A percentile compares a stretch with the other conserved stretches of the same genome.
These are phyloP conservation scores for Riparia riparia DNA, from an alignment of 2,113 vertebrate genomes.

Conservation along the genomic window DNA sequence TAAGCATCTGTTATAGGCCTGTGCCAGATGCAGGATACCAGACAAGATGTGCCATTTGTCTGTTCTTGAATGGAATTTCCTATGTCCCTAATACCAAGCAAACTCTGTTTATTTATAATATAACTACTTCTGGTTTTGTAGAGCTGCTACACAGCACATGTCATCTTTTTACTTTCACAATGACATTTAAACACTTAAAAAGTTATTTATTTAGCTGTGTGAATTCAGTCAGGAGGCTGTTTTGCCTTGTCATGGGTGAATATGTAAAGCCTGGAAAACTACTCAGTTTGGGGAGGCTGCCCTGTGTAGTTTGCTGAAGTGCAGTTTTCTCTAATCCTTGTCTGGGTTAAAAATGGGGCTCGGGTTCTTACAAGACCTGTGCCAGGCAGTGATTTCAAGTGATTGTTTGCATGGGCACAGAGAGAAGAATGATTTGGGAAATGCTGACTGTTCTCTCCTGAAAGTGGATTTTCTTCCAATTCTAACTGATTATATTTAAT, in stretches of 20 bases:
- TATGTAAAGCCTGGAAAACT: not conserved
- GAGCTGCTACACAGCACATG: slow-evolving; percentile 15
- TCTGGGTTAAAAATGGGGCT: not conserved
- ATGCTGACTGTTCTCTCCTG: not conserved
- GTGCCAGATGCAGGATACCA: slow-evolving; percentile 55
- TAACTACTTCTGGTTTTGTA: slow-evolving; percentile 41
- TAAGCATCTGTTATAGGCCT: slow-evolving; percentile 62
- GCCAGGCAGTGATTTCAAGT: not conserved
- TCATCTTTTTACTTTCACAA: not conserved
- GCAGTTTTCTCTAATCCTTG: not conserved
- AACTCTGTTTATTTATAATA: slow-evolving; percentile 65
- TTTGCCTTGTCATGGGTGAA: slow-evolving; percentile 41
- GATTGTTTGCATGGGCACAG: not conserved
- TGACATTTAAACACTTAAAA: slow-evolving; percentile 20
- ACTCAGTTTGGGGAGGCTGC: not conserved
- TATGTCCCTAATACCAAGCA: slow-evolving; percentile 61
- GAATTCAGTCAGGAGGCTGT: not conserved
- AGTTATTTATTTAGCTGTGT: slow-evolving; percentile 18
- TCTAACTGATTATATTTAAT: not conserved
- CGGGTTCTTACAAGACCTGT: not conserved
- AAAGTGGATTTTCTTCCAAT: not conserved
- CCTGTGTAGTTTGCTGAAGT: not conserved
- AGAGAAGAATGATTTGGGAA: not conserved
- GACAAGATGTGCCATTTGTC: slow-evolving; percentile 67
- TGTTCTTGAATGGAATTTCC: slow-evolving; percentile 71